phyloP scores from a whole-genome alignment of 2,888 invertebrate species.

The Adineta ricciae region DNA sequence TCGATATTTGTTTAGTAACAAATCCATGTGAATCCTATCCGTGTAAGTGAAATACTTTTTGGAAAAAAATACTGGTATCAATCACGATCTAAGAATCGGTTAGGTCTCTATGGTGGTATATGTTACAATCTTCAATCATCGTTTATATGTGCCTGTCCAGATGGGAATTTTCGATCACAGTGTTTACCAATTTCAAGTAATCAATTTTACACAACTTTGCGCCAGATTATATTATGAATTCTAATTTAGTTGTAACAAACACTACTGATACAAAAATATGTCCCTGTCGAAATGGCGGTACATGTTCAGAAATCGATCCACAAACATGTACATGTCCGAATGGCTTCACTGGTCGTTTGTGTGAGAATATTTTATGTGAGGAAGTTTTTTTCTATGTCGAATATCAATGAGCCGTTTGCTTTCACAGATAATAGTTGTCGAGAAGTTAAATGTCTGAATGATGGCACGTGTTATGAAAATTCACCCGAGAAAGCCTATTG shows the following conservation, averaged over 20 bases:
- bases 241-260: neutral
- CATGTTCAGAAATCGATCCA: neutral
- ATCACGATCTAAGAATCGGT: neutral
- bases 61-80: neutral
- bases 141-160: conserved; percentile 23
- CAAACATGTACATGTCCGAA: neutral
- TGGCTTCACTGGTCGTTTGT: neutral
- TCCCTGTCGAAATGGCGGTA: neutral
- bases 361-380: neutral
- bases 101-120: conserved; percentile 26
- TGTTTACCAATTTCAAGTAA: neutral
- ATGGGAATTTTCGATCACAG: neutral
- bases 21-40: conserved; percentile 29
- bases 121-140: conserved; percentile 30
- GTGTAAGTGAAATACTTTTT: neutral
- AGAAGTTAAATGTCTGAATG: conserved; percentile 28
- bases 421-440: conserved; percentile 6
- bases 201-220: neutral
- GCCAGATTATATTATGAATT: neutral
- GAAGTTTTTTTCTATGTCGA: neutral
- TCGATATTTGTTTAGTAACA: neutral
- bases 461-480: conserved; percentile 31
- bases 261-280: neutral
- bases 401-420: no score
- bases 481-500: conserved; percentile 24